Conservation (phyloP, 2,797 vertebrate species). For the Malacoraja senta region DNA sequence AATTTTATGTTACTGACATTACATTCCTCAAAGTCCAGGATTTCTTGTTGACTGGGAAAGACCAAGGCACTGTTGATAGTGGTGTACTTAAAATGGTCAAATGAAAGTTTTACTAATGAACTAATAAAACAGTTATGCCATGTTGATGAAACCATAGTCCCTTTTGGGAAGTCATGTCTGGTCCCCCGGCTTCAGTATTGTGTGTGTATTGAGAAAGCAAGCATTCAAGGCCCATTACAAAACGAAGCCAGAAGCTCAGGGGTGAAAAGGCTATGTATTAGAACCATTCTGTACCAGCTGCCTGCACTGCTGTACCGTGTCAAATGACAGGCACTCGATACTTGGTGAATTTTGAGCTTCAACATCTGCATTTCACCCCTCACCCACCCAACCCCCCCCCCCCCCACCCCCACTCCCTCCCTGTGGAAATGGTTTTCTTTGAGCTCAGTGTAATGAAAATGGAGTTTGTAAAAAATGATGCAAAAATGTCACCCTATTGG, state of each 20-base stretch:
- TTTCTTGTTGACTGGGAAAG: not conserved
- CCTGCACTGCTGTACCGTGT: slow-evolving; percentile 43
- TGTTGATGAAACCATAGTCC: not conserved
- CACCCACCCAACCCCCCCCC: too few species aligned
- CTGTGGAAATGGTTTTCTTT: slow-evolving; percentile 43
- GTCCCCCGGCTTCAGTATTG: not conserved
- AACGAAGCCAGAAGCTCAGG: not conserved
- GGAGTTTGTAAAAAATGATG: not conserved
- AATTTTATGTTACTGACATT: not conserved
- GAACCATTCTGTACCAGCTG: slow-evolving; percentile 42
- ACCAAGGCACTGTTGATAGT: too few species aligned
- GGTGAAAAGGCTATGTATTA: slow-evolving; percentile 41
- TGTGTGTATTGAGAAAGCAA: not conserved
- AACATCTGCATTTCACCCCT: slow-evolving; percentile 45
- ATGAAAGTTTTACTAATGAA: not conserved
- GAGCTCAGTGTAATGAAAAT: not conserved
- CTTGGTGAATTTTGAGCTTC: slow-evolving; percentile 36
- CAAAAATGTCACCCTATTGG: not conserved
- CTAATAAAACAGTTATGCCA: not conserved
- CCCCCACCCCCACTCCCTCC: too few species aligned
- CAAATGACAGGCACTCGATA: slow-evolving; percentile 44
- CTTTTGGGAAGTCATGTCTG: not conserved
- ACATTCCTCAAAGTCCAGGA: not conserved
- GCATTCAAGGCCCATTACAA: slow-evolving; percentile 14
- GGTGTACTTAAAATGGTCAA: not conserved